Evolutionary conservation across 2,888 invertebrate genomes (phyloP).

Genomic region (Philonicus albiceps): DNA sequence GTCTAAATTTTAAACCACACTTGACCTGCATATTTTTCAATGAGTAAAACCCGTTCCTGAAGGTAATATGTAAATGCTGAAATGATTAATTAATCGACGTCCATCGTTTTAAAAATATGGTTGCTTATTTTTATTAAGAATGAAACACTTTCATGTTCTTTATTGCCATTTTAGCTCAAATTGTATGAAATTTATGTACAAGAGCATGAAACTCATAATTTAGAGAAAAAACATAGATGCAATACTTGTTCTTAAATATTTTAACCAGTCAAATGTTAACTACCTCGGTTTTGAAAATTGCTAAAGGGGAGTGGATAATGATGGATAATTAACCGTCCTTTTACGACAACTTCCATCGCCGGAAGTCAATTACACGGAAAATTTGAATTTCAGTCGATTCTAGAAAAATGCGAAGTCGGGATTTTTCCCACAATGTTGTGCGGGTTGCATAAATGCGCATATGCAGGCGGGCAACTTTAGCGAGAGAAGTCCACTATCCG

Average conservation of each 20-base stretch:
- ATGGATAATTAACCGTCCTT: not conserved
- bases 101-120: no score
- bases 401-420: not conserved
- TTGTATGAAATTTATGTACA: not conserved
- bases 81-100: no score
- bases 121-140: no score
- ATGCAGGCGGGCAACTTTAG: not conserved
- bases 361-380: slow-evolving; percentile 34
- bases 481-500: not conserved
- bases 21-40: no score
- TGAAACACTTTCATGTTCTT: no score
- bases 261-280: not conserved
- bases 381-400: slow-evolving; percentile 21
- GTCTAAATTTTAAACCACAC: no score
- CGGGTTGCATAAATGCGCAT: not conserved
- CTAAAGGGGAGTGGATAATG: not conserved
- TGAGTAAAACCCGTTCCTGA: no score
- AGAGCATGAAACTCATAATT: not conserved
- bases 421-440: slow-evolving; percentile 30
- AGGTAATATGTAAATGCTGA: no score
- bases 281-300: not conserved
- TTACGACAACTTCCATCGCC: not conserved
- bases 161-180: not conserved
- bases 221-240: not conserved
- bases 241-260: not conserved